These are phyloP conservation scores for Toxonevra muliebris DNA, from an alignment of 2,888 invertebrate species.

Conservation along the genomic window DNA sequence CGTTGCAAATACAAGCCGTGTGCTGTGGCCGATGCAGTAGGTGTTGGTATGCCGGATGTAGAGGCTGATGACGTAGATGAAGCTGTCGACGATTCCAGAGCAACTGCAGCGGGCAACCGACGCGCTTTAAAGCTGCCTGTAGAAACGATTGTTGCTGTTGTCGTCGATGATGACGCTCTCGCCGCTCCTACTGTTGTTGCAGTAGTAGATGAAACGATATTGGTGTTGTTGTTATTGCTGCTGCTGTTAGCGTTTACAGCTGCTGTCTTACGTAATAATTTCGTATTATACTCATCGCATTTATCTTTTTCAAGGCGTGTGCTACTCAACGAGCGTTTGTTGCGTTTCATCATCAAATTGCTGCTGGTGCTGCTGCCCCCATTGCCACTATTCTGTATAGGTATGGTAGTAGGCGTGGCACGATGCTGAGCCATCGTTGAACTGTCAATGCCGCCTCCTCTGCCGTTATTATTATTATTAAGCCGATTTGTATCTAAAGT, in stretches of 20 bases:
- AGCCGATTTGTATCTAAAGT: slow-evolving; percentile 58
- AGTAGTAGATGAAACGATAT: slow-evolving; percentile 29
- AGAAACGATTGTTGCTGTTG: slow-evolving; percentile 15
- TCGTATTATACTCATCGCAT: slow-evolving; percentile 64
- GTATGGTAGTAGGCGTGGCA: slow-evolving; percentile 28
- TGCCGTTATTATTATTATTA: slow-evolving; percentile 36
- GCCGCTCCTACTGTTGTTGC: slow-evolving; percentile 13
- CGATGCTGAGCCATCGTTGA: slow-evolving; percentile 24
- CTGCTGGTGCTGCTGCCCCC: slow-evolving; percentile 35
- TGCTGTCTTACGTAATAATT: slow-evolving; percentile 59
- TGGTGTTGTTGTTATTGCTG: slow-evolving; percentile 38
- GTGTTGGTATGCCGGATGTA: slow-evolving; percentile 57
- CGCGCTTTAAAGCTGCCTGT: neutral
- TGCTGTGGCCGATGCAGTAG: slow-evolving; percentile 50
- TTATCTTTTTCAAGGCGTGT: slow-evolving; percentile 65
- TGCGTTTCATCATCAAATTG: slow-evolving; percentile 54
- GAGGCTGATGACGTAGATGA: slow-evolving; percentile 55
- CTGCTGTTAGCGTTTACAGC: slow-evolving; percentile 33
- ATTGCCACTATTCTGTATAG: slow-evolving; percentile 36
- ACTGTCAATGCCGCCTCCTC: slow-evolving; percentile 15
- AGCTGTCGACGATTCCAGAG: slow-evolving; percentile 52
- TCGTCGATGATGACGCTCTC: slow-evolving; percentile 24
- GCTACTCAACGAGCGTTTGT: slow-evolving; percentile 65
- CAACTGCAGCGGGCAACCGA: slow-evolving; percentile 13
- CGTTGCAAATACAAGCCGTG: slow-evolving; percentile 44